Conservation (phyloP, 2,797 vertebrate species). For the Gambelia wislizenii region DNA sequence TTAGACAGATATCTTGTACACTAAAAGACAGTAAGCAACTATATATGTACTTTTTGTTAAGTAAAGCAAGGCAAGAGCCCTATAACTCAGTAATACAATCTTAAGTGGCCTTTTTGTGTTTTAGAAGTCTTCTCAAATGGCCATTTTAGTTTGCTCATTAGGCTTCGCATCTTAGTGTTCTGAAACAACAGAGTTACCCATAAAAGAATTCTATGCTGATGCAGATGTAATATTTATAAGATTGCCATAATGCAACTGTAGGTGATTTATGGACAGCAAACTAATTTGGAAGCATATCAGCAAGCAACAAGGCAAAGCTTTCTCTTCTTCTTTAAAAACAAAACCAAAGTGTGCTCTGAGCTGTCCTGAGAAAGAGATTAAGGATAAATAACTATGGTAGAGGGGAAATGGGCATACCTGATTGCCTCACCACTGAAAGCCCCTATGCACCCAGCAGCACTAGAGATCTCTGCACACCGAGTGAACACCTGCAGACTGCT, state of each 20-base stretch:
- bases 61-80: no score
- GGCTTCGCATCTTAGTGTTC: slow-evolving; percentile 5
- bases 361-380: background rate
- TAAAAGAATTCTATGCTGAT: slow-evolving; percentile 16
- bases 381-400: background rate
- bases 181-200: background rate
- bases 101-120: background rate
- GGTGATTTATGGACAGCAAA: slow-evolving; percentile 19
- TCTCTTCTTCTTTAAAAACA: background rate
- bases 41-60: background rate
- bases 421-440: no score
- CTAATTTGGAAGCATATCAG: slow-evolving; percentile 22
- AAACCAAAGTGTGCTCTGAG: background rate
- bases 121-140: background rate
- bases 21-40: background rate
- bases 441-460: no score
- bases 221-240: background rate
- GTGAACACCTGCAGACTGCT: no score
- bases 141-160: slow-evolving; percentile 12
- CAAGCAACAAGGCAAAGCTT: slow-evolving; percentile 20
- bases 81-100: background rate
- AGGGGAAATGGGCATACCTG: no score
- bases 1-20: background rate
- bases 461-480: no score
- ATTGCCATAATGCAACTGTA: slow-evolving; percentile 25